These are phyloP conservation scores for Dendrocincla tyrannina DNA, from an alignment of 2,797 vertebrate species.

Conservation along the genomic window DNA sequence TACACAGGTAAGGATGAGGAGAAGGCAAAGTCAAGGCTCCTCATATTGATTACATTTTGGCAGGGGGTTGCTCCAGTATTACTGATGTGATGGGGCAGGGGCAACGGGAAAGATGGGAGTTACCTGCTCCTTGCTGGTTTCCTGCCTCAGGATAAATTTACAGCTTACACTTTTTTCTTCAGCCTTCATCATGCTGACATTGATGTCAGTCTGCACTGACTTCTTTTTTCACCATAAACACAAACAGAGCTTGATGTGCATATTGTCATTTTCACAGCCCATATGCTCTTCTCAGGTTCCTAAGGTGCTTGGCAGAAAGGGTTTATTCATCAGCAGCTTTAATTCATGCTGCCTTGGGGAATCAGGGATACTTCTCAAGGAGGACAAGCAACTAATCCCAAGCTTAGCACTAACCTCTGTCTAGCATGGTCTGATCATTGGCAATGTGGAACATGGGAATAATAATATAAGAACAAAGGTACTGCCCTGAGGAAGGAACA, in stretches of 20 bases:
- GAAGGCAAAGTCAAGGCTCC: neutral
- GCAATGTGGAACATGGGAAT: neutral
- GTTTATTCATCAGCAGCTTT: neutral
- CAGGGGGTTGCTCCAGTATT: neutral
- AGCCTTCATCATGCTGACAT: neutral
- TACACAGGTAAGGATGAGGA: neutral
- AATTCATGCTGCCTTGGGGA: neutral
- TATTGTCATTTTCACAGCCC: conserved; percentile 46
- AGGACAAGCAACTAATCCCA: neutral
- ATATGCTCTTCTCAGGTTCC: conserved; percentile 31
- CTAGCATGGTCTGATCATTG: neutral
- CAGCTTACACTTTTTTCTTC: neutral
- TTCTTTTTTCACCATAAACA: neutral
- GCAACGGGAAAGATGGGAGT: neutral
- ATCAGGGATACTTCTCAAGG: neutral
- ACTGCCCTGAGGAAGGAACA: neutral
- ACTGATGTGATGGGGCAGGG: fast-evolving
- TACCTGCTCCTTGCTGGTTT: neutral
- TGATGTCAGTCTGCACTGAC: neutral
- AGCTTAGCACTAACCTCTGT: neutral
- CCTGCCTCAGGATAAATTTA: neutral
- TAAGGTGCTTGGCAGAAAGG: conserved; percentile 29
- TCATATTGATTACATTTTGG: fast-evolving
- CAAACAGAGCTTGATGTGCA: neutral
- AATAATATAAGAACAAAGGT: neutral